Evolutionary conservation across 2,888 invertebrate genomes (phyloP), one percentile per base, ranked within the genome.

Genomic region (Copidosoma aretas): DNA sequence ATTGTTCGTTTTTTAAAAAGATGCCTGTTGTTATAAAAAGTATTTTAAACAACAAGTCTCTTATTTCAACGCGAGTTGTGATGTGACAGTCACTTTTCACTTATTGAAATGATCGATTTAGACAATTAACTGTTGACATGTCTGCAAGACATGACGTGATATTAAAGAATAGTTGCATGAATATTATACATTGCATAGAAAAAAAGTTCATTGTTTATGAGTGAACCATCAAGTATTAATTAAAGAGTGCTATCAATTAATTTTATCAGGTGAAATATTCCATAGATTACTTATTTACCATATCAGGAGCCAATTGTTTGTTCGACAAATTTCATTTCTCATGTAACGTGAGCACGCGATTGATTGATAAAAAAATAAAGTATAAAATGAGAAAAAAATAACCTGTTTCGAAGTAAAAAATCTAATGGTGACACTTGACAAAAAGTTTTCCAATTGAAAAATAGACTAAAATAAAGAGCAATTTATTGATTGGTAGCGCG

Each of bases 371-470:
- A 66, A 64, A 59, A 60, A 58, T 54, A 41, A 25, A 59, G n/a
- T 58, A 49, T 65, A 61, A 65, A 59, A 19, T 19, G 8, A 19
- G 52, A 52, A 52, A 12, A 19, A 19, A 66, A 63, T 70, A 67
- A 67, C 69, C 73, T 57, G 67, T 71, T 74, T 73, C 70, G 75
- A 67, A 68, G 68, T 60, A 73, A 65, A 66, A 53, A 10, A 65
- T 59, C 56, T 60, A 52, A 63, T 32, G 8, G 32, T 32, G 3
- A 32, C 8, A 8, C 3, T 32, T 3, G 8, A 32, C 32, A 32
- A 32, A n/a, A n/a, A n/a, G n/a, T n/a, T n/a, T n/a, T n/a, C 32
- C 8, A 32, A 32, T 32, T 32, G 43, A 63, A 62, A 66, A 65
- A 43, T 46, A 17, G 43, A 58, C 58, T 25, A 43, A 68, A 68